Conservation (phyloP, 2,113 vertebrate genomes). For the Naja naja region DNA sequence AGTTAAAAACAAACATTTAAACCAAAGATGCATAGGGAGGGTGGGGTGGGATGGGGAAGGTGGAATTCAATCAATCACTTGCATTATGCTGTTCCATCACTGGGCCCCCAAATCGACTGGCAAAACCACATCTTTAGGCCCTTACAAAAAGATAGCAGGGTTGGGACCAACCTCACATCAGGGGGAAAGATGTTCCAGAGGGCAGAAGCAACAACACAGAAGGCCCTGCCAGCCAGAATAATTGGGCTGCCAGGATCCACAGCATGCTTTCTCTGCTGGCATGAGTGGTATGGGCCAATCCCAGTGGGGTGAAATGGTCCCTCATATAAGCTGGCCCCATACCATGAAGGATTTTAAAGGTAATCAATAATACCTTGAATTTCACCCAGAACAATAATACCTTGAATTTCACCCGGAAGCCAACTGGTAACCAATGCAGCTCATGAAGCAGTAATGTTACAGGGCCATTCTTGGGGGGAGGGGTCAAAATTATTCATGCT, state of each 20-base stretch:
- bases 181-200: neutral
- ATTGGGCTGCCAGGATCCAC: neutral
- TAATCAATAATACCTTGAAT: neutral
- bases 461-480: neutral
- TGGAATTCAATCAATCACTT: neutral
- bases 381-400: neutral
- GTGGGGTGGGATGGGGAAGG: neutral
- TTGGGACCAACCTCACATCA: neutral
- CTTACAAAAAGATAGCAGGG: neutral
- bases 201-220: neutral
- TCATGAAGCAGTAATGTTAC: neutral
- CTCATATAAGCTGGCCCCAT: neutral
- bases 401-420: neutral
- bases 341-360: neutral
- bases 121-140: too few relatives aligned
- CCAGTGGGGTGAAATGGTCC: neutral
- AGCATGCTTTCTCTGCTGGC: neutral
- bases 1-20: neutral
- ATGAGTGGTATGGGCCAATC: neutral
- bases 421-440: neutral
- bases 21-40: neutral
- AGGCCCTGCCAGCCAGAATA: neutral
- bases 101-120: neutral
- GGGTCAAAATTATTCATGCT: neutral
- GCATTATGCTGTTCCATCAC: neutral